phyloP scores from a whole-genome alignment of 2,113 vertebrate genomes.

The Micronycteris hirsuta region DNA sequence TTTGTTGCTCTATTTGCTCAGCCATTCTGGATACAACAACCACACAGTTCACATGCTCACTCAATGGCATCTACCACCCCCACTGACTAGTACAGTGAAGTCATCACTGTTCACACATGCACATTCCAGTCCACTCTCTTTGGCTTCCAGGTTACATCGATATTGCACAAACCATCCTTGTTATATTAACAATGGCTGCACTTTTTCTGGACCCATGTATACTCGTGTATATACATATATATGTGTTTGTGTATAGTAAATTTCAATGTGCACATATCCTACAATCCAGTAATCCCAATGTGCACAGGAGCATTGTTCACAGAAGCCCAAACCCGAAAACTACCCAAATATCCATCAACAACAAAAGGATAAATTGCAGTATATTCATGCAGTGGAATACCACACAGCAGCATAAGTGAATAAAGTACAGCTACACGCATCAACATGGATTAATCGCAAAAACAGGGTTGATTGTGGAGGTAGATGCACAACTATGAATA shows the following conservation, averaged over 20 bases:
- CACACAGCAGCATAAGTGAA: background rate
- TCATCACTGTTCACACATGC: too few species aligned
- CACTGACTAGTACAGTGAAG: too few species aligned
- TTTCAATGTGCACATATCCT: background rate
- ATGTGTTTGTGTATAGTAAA: background rate
- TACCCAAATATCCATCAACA: background rate
- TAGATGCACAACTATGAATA: background rate
- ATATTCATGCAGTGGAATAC: background rate
- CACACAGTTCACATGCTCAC: too few species aligned
- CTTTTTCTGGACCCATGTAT: too few species aligned
- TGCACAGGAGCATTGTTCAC: background rate
- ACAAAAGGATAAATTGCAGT: background rate
- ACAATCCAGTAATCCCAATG: background rate
- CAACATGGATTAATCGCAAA: background rate
- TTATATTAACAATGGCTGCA: too few species aligned
- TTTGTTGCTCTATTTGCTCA: too few species aligned
- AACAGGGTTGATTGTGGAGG: background rate
- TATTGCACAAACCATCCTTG: too few species aligned
- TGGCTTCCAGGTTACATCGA: too few species aligned
- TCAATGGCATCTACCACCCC: too few species aligned
- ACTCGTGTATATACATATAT: too few species aligned
- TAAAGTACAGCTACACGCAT: background rate
- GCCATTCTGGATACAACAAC: too few species aligned
- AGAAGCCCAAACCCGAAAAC: background rate
- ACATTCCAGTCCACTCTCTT: too few species aligned